Evolutionary conservation across 2,113 vertebrate genomes (phyloP).

Genomic region (Nerophis lumbriciformis): DNA sequence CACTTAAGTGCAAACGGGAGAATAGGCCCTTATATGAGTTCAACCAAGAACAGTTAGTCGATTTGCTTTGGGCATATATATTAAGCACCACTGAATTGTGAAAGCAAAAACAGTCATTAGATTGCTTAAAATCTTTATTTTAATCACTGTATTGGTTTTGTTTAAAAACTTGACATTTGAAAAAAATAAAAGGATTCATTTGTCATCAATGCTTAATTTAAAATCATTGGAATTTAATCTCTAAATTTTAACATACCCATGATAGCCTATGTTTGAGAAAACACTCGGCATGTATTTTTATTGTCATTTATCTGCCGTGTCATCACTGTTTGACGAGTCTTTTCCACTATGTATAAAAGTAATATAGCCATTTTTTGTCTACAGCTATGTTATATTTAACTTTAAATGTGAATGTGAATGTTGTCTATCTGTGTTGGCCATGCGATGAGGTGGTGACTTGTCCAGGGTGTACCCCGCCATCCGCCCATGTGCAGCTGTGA

Average conservation of each 20-base stretch:
- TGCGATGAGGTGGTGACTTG: no score
- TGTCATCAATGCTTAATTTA: background rate
- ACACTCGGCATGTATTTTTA: slow-evolving; percentile 2
- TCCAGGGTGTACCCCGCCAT: no score
- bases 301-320: slow-evolving; percentile 2
- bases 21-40: no score
- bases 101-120: slow-evolving; percentile 3
- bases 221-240: background rate
- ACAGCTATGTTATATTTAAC: no score
- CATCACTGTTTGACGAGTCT: slow-evolving; percentile 6
- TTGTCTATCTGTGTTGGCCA: no score
- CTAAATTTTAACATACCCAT: background rate
- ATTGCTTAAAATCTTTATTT: background rate
- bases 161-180: background rate
- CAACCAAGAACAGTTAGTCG: background rate
- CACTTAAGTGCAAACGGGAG: no score
- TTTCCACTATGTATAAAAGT: background rate
- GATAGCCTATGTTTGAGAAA: background rate
- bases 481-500: no score
- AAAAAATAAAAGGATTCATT: no score
- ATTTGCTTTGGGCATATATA: background rate
- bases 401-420: no score
- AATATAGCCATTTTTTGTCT: background rate
- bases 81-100: background rate
- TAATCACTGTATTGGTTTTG: background rate